Evolutionary conservation across 2,797 vertebrate species (phyloP).

Genomic region (Malurus splendens): DNA sequence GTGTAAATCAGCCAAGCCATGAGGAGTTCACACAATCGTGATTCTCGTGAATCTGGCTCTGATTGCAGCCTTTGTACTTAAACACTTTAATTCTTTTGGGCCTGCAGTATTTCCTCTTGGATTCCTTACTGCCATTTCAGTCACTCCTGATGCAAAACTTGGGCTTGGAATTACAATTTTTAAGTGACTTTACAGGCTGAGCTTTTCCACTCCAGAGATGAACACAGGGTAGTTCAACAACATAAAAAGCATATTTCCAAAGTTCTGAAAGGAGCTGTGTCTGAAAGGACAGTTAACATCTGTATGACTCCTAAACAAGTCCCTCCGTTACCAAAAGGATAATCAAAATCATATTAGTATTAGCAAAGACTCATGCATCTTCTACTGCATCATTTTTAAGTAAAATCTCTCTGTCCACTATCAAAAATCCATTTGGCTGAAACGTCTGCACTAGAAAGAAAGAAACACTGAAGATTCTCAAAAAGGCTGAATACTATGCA

Average conservation of each 20-base stretch:
- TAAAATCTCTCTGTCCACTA: neutral
- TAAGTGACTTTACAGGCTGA: neutral
- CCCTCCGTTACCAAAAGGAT: neutral
- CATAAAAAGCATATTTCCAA: neutral
- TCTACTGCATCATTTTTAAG: neutral
- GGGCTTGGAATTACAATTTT: neutral
- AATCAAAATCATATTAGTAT: neutral
- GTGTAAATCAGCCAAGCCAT: neutral
- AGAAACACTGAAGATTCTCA: neutral
- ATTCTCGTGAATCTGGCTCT: neutral
- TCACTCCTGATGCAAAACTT: neutral
- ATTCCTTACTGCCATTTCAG: neutral
- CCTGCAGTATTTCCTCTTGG: neutral
- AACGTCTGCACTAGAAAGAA: neutral
- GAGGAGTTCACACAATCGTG: neutral
- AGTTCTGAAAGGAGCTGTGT: neutral
- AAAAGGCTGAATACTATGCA: neutral
- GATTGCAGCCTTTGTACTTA: neutral
- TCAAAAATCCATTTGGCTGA: neutral
- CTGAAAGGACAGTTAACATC: neutral
- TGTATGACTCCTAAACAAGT: neutral
- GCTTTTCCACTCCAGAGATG: neutral
- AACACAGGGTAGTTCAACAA: neutral
- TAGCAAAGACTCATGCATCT: neutral
- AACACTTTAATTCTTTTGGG: neutral